Evolutionary conservation across 2,888 invertebrate species (phyloP).

Genomic region (Noctua fimbriata): DNA sequence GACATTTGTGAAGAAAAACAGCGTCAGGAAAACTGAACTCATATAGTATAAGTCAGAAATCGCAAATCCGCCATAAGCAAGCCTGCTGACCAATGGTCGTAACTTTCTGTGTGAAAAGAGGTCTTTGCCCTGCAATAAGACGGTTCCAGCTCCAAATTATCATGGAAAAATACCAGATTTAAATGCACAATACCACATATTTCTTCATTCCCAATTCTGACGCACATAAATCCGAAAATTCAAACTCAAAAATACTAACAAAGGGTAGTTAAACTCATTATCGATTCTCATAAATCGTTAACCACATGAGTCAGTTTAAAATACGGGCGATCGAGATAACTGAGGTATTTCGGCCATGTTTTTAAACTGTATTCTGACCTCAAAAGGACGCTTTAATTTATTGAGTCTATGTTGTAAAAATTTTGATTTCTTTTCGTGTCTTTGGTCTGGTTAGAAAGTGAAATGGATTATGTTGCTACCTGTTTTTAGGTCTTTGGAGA

Average conservation of each 20-base stretch:
- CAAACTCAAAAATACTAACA: slow-evolving; percentile 10
- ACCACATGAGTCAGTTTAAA: slow-evolving; percentile 34
- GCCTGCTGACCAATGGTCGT: no score
- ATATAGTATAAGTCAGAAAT: no score
- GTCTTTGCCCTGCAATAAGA: not conserved
- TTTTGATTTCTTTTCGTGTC: slow-evolving; percentile 33
- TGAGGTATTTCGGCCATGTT: slow-evolving; percentile 27
- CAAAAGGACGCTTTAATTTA: slow-evolving; percentile 39
- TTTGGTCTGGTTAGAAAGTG: slow-evolving; percentile 40
- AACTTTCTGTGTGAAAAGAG: not conserved
- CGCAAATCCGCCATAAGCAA: no score
- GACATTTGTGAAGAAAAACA: no score
- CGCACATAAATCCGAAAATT: slow-evolving; percentile 12
- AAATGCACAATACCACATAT: slow-evolving; percentile 10
- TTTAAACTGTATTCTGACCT: slow-evolving; percentile 48
- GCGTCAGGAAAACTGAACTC: no score
- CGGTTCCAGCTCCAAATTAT: not conserved
- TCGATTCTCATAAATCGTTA: slow-evolving; percentile 45
- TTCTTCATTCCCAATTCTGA: not conserved
- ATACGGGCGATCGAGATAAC: slow-evolving; percentile 50
- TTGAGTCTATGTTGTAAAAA: not conserved
- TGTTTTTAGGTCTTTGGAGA: not conserved
- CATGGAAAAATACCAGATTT: not conserved
- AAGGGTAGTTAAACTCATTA: slow-evolving; percentile 47
- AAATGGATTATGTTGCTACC: slow-evolving; percentile 17